Conservation (phyloP, 2,888 invertebrate species). For the Pedicia rivosa region DNA sequence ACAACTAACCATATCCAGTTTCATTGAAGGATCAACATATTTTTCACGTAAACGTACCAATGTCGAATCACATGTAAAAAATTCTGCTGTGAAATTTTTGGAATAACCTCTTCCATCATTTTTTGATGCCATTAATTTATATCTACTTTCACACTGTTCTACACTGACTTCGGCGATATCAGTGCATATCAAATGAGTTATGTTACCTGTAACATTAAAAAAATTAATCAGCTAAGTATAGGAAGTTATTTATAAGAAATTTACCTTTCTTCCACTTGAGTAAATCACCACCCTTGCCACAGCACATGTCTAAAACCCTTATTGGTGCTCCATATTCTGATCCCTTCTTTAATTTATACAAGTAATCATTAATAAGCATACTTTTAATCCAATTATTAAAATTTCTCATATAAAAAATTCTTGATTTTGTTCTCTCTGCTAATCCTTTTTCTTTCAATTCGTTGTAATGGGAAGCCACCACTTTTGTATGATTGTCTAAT, state of each 20-base stretch:
- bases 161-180: conserved; percentile 90
- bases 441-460: conserved; percentile 68
- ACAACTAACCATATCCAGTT: conserved; percentile 83
- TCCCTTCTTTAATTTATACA: conserved; percentile 43
- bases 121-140: conserved; percentile 45
- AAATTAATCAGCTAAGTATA: not conserved
- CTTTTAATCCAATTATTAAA: conserved; percentile 99
- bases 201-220: conserved; percentile 24
- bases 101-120: conserved; percentile 25
- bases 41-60: conserved; percentile 60
- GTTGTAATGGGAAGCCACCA: conserved; percentile 90
- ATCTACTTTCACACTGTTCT: conserved; percentile 75
- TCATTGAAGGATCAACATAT: conserved; percentile 59
- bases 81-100: conserved; percentile 68
- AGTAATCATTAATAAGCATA: conserved; percentile 76
- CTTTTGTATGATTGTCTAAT: conserved; percentile 11
- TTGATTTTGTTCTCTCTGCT: conserved; percentile 64
- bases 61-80: conserved; percentile 85
- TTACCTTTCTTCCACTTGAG: conserved; percentile 81
- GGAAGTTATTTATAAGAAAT: not conserved
- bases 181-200: conserved; percentile 71
- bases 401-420: conserved; percentile 87
- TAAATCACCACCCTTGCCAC: conserved; percentile 97
- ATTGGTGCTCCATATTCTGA: conserved; percentile 50
- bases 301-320: conserved; percentile 82